Evolutionary conservation across 2,113 vertebrate species (phyloP).

Genomic region (Orycteropus afer): DNA sequence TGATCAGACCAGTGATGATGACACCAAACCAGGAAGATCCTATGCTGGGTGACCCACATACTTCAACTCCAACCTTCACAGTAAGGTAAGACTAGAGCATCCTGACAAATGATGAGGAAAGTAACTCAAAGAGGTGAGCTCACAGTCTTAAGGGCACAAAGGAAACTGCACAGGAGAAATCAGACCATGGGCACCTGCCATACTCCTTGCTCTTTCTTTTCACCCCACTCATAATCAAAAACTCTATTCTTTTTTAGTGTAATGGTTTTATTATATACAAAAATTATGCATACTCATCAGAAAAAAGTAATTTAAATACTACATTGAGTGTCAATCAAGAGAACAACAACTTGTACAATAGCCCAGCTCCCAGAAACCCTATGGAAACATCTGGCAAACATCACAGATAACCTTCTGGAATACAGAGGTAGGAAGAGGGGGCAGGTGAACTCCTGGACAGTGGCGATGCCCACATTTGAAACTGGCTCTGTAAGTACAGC

Average conservation of each 20-base stretch:
- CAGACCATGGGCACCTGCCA: neutral
- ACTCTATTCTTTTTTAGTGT: neutral
- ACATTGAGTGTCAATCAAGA: neutral
- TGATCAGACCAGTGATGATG: accelerated
- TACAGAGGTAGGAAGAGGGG: neutral
- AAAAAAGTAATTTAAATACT: neutral
- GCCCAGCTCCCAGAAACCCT: neutral
- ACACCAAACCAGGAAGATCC: neutral
- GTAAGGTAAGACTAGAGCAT: neutral
- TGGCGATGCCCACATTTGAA: neutral
- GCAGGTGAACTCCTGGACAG: neutral
- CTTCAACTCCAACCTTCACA: too few relatives aligned
- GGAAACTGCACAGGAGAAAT: neutral
- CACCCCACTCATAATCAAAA: neutral
- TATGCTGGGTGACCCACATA: neutral
- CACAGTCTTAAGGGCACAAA: neutral
- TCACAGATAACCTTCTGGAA: neutral
- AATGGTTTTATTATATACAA: neutral
- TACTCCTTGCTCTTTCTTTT: neutral
- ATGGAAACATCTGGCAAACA: neutral
- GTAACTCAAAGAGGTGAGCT: neutral
- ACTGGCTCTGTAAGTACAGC: neutral
- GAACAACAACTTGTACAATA: neutral
- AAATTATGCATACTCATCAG: neutral
- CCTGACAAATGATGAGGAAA: too few relatives aligned